phyloP scores from a whole-genome alignment of 2,888 invertebrate genomes.

The Machimus rusticus region DNA sequence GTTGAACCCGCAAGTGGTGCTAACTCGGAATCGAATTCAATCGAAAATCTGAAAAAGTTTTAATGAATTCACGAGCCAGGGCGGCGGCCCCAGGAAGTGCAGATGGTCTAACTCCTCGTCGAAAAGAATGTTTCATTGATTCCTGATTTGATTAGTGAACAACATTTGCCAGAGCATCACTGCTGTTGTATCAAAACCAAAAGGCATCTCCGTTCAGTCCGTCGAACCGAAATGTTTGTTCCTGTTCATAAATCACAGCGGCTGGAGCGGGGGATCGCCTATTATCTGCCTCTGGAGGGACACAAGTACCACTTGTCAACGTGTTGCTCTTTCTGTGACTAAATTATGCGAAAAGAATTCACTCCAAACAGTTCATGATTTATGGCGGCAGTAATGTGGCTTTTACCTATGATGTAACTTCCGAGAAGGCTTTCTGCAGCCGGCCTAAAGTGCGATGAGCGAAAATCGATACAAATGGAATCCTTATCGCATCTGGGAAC shows the following conservation, averaged over 20 bases:
- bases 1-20: background rate
- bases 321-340: conserved; percentile 18
- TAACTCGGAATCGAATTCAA: conserved; percentile 11
- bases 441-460: background rate
- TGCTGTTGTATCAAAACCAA: background rate
- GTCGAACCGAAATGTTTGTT: conserved; percentile 3
- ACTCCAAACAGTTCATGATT: conserved; percentile 37
- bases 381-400: conserved; percentile 13
- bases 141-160: conserved; percentile 16
- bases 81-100: background rate
- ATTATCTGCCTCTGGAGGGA: conserved; percentile 33
- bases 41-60: conserved; percentile 16
- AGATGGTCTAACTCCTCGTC: background rate
- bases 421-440: background rate
- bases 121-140: conserved; percentile 18
- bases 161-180: background rate
- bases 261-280: background rate
- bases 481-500: conserved; percentile 22
- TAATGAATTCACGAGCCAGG: conserved; percentile 17
- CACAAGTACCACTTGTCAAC: conserved; percentile 34
- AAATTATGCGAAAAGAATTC: conserved; percentile 38
- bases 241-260: conserved; percentile 34
- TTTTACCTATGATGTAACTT: conserved; percentile 14
- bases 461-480: conserved; percentile 35
- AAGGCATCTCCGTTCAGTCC: background rate